phyloP scores from a whole-genome alignment of 1,140 invertebrate genomes.

The Lucilia sericata region DNA sequence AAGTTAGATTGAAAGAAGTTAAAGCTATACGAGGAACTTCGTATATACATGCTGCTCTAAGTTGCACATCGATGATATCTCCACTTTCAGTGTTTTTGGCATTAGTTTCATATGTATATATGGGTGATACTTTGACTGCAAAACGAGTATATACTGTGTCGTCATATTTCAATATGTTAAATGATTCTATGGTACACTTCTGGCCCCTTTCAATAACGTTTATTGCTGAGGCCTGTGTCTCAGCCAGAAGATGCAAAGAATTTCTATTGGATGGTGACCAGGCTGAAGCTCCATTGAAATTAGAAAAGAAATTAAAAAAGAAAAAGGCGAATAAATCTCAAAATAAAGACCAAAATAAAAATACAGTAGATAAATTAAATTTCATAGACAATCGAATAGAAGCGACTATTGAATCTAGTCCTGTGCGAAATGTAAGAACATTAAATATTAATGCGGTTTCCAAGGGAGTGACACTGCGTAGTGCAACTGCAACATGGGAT shows the following conservation, averaged over 20 bases:
- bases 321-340: conserved; percentile 50
- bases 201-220: conserved; percentile 77
- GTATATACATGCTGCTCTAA: conserved; percentile 61
- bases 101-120: conserved; percentile 80
- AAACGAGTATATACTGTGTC: conserved; percentile 82
- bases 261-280: conserved; percentile 68
- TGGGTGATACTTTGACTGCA: conserved; percentile 75
- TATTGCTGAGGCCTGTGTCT: conserved; percentile 74
- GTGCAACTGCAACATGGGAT: conserved; percentile 72
- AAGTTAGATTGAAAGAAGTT: conserved; percentile 73
- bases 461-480: conserved; percentile 67
- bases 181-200: conserved; percentile 79
- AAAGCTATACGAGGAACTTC: conserved; percentile 71
- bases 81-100: conserved; percentile 84
- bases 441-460: conserved; percentile 56
- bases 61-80: conserved; percentile 74
- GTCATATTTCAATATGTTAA: conserved; percentile 79
- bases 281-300: conserved; percentile 55
- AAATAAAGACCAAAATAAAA: conserved; percentile 55
- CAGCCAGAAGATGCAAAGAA: conserved; percentile 76
- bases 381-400: neutral
- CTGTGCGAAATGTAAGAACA: conserved; percentile 48
- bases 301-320: conserved; percentile 51
- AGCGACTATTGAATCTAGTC: neutral
- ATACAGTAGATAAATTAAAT: neutral